Base-by-base conservation (phyloP, 2,888 invertebrate genomes). In the Sturmia bella region DNA sequence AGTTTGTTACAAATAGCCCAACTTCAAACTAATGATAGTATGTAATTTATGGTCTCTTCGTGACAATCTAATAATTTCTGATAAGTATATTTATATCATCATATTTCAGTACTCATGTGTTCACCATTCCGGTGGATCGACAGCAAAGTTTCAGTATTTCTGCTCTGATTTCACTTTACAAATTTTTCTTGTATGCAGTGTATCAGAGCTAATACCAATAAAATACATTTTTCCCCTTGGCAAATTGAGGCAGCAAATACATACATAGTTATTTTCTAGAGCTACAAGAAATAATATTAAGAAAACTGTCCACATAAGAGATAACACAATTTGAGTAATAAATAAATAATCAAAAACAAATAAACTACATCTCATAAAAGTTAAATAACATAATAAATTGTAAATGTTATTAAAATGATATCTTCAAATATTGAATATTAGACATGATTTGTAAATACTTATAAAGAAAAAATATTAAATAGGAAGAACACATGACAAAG, bases 271-370 rank as follows among this genome's bases (percentile, higher is more conserved):
- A 4, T 32, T 24, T 43, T 59, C 12, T 15, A 32, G 32, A 15
- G 19, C 21, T 24, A 52, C 37, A 66, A 39, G 4, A 9, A 32
- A 32, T 7, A 7, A 32, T 1, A 32, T 1, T 9, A 3, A 50
- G 15, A 39, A 21, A n/a, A 7, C 11, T n/a, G 4, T 15, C 24
- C 3, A 45, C 3, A 57, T 15, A 13, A 19, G 32, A 57, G 39
- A 70, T 39, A 41, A 41, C 17, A 17, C 12, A 24, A 24, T 27
- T 17, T 13, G 1, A 4, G 15, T 6, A 73, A 21, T 32, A 73
- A 69, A 56, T 69, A 45, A 45, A 39, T 64, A 57, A 57, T 48
- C 64, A 57, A 66, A 64, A 74, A 48, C 64, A 74, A 64, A 64
- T 74, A 63, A 63, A 56, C 45, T 64, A 24, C 56, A 74, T 56